Evolutionary conservation across 2,888 invertebrate species (phyloP).

Genomic region (Pterostichus niger): DNA sequence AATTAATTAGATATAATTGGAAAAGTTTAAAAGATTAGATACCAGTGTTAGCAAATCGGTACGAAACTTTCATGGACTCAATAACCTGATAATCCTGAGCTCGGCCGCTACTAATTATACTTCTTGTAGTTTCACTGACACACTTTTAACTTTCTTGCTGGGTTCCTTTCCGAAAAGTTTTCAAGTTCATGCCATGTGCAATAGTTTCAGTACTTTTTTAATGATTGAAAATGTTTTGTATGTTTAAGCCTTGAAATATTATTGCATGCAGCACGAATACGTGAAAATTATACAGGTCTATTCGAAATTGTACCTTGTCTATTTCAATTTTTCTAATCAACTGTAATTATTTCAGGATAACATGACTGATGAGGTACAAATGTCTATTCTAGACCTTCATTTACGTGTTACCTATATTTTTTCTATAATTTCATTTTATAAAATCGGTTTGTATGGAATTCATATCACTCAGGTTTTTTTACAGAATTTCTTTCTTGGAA

Average conservation of each 20-base stretch:
- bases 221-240: conserved; percentile 16
- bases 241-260: conserved; percentile 6
- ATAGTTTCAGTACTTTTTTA: conserved; percentile 32
- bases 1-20: conserved; percentile 63
- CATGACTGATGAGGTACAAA: conserved; percentile 32
- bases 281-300: conserved; percentile 26
- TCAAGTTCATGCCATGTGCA: conserved; percentile 19
- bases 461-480: too few relatives aligned
- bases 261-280: conserved; percentile 44
- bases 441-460: too few relatives aligned
- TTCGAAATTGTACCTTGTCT: conserved; percentile 45
- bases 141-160: conserved; percentile 41
- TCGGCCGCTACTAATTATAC: conserved; percentile 45
- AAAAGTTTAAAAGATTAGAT: conserved; percentile 60
- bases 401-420: background rate
- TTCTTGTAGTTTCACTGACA: conserved; percentile 52
- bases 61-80: conserved; percentile 34
- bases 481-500: too few relatives aligned
- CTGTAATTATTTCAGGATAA: conserved; percentile 29
- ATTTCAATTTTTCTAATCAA: conserved; percentile 50
- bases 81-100: conserved; percentile 42
- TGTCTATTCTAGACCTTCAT: background rate
- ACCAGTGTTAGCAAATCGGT: conserved; percentile 35
- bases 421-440: background rate
- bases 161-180: conserved; percentile 16